Conservation (phyloP, 2,797 vertebrate species). For the Esox masquinongy region DNA sequence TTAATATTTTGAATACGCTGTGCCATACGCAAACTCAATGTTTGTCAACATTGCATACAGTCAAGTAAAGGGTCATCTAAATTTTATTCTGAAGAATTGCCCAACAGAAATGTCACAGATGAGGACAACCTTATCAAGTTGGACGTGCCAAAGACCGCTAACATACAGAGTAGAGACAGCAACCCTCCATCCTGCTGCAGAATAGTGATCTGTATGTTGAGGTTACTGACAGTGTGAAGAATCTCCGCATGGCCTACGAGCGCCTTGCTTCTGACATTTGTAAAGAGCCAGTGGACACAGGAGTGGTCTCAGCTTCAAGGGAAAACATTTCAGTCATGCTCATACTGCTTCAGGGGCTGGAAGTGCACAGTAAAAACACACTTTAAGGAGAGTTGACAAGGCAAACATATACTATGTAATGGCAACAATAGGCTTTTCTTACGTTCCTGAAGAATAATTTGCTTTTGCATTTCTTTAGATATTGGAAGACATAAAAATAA, state of each 20-base stretch:
- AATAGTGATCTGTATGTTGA: neutral
- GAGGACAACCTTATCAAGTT: neutral
- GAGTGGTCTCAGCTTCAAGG: slow-evolving; percentile 63
- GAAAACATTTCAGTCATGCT: slow-evolving; percentile 67
- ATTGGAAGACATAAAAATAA: slow-evolving; percentile 44
- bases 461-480: slow-evolving; percentile 3
- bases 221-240: neutral
- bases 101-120: slow-evolving; percentile 2
- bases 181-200: neutral
- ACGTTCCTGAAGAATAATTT: slow-evolving; percentile 1
- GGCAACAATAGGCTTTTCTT: neutral
- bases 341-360: slow-evolving; percentile 58
- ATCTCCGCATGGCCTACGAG: slow-evolving; percentile 26
- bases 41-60: slow-evolving; percentile 1
- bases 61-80: neutral
- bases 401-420: neutral
- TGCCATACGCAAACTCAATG: slow-evolving; percentile 28
- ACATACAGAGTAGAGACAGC: neutral
- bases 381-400: neutral
- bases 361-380: neutral
- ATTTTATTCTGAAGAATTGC: neutral
- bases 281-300: slow-evolving; percentile 57
- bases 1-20: slow-evolving; percentile 17
- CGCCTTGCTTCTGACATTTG: slow-evolving; percentile 52
- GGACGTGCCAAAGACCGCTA: slow-evolving; percentile 2